Conservation (phyloP, 2,888 invertebrate species). For the Chaetogeoica ovagalla region DNA sequence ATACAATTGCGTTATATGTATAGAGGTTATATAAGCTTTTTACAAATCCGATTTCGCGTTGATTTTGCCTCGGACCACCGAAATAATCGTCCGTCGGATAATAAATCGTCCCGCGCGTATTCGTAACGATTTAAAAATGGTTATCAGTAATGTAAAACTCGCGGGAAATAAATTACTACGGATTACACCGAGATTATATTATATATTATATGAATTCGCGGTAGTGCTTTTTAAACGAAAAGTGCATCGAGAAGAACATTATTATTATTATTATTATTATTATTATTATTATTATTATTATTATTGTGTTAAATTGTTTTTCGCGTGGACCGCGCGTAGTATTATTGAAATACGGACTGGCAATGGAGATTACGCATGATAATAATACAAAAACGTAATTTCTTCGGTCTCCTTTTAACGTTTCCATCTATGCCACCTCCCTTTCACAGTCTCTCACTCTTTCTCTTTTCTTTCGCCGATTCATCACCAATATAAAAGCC, state of each 20-base stretch:
- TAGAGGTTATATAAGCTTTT: too few relatives aligned
- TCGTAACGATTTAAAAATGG: too few relatives aligned
- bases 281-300: background rate
- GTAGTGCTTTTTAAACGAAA: slow-evolving; percentile 8
- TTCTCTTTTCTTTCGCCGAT: too few relatives aligned
- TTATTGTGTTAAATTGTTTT: slow-evolving; percentile 33
- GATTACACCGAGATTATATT: slow-evolving; percentile 9
- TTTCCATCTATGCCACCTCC: background rate
- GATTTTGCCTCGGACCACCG: too few relatives aligned
- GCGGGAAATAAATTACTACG: background rate
- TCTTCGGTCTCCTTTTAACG: slow-evolving; percentile 2
- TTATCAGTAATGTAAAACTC: background rate
- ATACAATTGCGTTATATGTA: too few relatives aligned
- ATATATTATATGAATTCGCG: background rate
- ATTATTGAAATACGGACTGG: background rate
- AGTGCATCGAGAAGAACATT: background rate
- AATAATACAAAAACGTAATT: slow-evolving; percentile 17
- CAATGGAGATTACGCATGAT: background rate
- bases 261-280: too few relatives aligned
- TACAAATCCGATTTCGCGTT: too few relatives aligned
- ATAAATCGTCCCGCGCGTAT: too few relatives aligned
- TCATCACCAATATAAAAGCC: background rate
- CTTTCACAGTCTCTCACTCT: too few relatives aligned
- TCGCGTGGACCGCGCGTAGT: background rate
- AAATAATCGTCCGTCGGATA: too few relatives aligned